phyloP scores from a whole-genome alignment of 2,113 vertebrate genomes.

The Xiphophorus couchianus region DNA sequence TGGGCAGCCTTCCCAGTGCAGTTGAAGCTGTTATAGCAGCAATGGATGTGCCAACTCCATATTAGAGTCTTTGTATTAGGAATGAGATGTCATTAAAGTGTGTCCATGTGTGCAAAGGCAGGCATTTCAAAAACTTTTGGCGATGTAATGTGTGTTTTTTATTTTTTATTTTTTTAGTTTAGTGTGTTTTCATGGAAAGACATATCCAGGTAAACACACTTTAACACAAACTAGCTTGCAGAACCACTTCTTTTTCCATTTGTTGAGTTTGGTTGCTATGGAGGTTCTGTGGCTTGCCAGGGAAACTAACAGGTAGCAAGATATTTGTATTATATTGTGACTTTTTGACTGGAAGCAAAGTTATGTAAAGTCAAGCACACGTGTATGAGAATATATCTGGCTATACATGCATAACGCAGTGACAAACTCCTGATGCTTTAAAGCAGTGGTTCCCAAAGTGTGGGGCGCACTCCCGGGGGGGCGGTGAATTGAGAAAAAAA shows the following conservation, averaged over 20 bases:
- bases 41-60: neutral
- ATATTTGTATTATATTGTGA: constrained; percentile 35
- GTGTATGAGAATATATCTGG: constrained; percentile 38
- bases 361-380: constrained; percentile 35
- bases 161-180: neutral
- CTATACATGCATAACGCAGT: constrained; percentile 9
- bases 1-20: neutral
- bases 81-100: neutral
- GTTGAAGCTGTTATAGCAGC: neutral
- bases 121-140: neutral
- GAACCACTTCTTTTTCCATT: constrained; percentile 2
- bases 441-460: neutral
- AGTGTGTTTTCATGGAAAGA: neutral
- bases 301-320: constrained; percentile 51
- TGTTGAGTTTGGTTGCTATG: constrained; percentile 59
- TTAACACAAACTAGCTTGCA: constrained; percentile 1
- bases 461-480: no score
- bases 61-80: neutral
- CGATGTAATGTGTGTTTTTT: neutral
- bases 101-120: neutral
- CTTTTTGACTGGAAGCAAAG: constrained; percentile 47
- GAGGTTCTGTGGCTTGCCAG: constrained; percentile 21
- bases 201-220: neutral
- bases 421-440: constrained; percentile 42
- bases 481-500: no score